A percentile compares a stretch with the other conserved stretches of the same genome.
Evolutionary conservation across 2,797 vertebrate genomes (phyloP).

Genomic region (Centropyge bicolor): DNA sequence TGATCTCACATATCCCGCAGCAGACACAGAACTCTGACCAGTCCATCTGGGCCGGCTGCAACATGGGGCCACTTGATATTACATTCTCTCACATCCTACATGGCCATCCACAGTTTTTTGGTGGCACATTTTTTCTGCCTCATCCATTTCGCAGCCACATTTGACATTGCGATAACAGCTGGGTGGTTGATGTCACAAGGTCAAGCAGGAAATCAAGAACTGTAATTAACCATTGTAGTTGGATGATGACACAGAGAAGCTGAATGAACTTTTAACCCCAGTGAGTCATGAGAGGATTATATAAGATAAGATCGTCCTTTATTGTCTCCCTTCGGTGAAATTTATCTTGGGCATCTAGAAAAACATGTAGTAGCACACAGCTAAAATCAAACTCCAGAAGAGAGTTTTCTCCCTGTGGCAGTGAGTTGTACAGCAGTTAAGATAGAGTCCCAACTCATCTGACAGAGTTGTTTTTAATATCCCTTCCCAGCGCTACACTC

Average conservation of each 20-base stretch:
- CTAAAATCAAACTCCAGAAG: background rate
- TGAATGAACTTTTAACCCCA: slow-evolving; percentile 52
- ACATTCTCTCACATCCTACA: slow-evolving; percentile 25
- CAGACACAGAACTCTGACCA: slow-evolving; percentile 38
- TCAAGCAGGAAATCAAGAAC: slow-evolving; percentile 19
- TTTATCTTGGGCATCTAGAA: too few relatives aligned
- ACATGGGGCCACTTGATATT: slow-evolving; percentile 29
- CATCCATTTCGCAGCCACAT: slow-evolving; percentile 26
- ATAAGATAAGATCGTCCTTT: too few relatives aligned
- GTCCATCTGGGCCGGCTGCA: slow-evolving; percentile 33
- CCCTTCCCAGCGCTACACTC: slow-evolving; percentile 27
- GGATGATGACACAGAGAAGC: slow-evolving; percentile 24
- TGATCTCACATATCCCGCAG: slow-evolving; percentile 52
- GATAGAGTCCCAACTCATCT: slow-evolving; percentile 31
- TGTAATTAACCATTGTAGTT: slow-evolving; percentile 43
- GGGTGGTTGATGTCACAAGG: background rate
- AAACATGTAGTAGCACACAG: too few relatives aligned
- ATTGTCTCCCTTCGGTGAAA: too few relatives aligned
- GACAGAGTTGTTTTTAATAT: slow-evolving; percentile 49
- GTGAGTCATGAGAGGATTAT: slow-evolving; percentile 39
- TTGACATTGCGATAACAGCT: slow-evolving; percentile 10
- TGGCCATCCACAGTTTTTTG: slow-evolving; percentile 14
- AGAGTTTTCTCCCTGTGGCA: slow-evolving; percentile 39
- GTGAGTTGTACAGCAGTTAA: slow-evolving; percentile 27
- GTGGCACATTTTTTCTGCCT: slow-evolving; percentile 19